Evolutionary conservation across 30 jellyfish, hydroid and myxozoan species (phyloP).

Genomic region (Turritopsis rubra): DNA sequence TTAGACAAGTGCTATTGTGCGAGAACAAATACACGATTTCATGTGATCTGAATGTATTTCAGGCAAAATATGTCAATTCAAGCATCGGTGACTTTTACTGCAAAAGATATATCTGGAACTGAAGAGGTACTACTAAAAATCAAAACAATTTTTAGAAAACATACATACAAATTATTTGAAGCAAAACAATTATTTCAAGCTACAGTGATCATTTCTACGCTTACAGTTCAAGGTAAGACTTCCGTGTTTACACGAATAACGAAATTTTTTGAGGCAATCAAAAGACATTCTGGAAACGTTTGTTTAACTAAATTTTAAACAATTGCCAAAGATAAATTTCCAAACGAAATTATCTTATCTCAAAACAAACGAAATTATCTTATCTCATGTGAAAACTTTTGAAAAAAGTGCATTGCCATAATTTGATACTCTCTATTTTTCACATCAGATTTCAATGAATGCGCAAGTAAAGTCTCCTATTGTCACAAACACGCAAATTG

Average conservation of each 20-base stretch:
- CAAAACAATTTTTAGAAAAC: background rate
- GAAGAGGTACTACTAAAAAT: background rate
- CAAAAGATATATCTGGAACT: background rate
- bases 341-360: background rate
- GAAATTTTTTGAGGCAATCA: background rate
- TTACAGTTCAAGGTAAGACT: background rate
- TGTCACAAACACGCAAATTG: background rate
- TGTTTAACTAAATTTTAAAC: too few relatives aligned
- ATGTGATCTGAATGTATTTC: background rate
- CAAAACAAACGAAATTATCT: background rate
- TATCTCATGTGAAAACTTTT: background rate
- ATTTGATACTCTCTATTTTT: background rate
- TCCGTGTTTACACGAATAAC: background rate
- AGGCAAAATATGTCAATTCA: background rate
- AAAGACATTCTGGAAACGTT: background rate
- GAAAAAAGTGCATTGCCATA: background rate
- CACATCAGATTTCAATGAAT: background rate
- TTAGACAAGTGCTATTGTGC: background rate
- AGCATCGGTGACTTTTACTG: background rate
- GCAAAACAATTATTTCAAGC: background rate
- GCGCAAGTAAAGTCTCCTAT: background rate
- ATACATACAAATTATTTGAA: too few relatives aligned
- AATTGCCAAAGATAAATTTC: background rate
- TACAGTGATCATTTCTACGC: background rate
- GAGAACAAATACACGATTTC: background rate